Evolutionary conservation across 1,140 invertebrate species (phyloP), one percentile per base, ranked within the genome.

Genomic region (Mycetomoellerius zeteki): DNA sequence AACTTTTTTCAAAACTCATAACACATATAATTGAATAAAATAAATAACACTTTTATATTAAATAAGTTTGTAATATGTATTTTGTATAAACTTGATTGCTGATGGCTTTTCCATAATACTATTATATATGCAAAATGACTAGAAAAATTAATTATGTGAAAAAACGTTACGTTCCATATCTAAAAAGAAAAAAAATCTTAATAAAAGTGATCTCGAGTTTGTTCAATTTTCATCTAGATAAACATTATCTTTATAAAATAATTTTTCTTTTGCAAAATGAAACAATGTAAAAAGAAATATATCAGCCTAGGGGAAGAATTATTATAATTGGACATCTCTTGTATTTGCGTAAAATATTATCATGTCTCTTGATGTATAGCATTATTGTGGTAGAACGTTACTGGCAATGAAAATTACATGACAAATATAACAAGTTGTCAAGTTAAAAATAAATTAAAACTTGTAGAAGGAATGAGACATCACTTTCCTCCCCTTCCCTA

Each of bases 361-460:
- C 14, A 50, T 47, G n/a, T 71, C 16, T 24, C 16, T 81, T 16
- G 2, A 71, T 37, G 19, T 52, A 5, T 21, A 24, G 27, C 19
- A 64, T 67, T 71, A 43, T 37, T 37, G 47, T 50, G n/a, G 24
- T n/a, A 37, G 58, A 72, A 47, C 3, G 16, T 50, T 64, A 77
- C 50, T 75, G 65, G 12, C 62, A 84, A 87, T 65, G 30, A 82
- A 73, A 50, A 89, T 43, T 21, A 76, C 54, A 65, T 12, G n/a
- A 62, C 21, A 43, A 65, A 7, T 27, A 43, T 65, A 64, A 81
- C 16, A 37, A 72, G 6, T 21, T 7, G 16, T 21, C 30, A 27
- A 72, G 33, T 76, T 2, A 43, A 10, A 16, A 64, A 37, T 30
- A 21, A 62, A 3, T 77, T 19, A 52, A 52, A n/a, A 30, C 52